phyloP scores from a whole-genome alignment of 2,113 vertebrate genomes.

The Perca fluviatilis region DNA sequence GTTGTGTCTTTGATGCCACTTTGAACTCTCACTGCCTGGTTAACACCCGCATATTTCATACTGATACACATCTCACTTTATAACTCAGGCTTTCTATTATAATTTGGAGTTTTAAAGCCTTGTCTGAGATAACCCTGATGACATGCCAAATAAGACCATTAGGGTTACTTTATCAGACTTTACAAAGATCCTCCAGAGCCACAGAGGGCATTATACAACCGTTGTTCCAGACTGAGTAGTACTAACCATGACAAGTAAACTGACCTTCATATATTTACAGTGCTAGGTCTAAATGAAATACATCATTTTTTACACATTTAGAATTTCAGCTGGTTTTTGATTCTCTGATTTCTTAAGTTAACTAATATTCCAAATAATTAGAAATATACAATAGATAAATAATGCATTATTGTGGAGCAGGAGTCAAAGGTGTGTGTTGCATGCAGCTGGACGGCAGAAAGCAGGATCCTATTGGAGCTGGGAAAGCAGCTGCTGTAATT shows the following conservation, averaged over 20 bases:
- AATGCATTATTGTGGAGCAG: background rate
- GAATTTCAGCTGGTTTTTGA: background rate
- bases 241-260: background rate
- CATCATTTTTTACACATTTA: background rate
- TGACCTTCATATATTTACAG: too few relatives aligned
- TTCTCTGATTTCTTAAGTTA: background rate
- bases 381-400: slow-evolving; percentile 4
- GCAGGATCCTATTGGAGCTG: slow-evolving; percentile 12
- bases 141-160: too few relatives aligned
- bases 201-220: too few relatives aligned
- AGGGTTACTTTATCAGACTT: too few relatives aligned
- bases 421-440: slow-evolving; percentile 23
- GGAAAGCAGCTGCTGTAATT: slow-evolving; percentile 72
- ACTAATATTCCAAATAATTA: background rate
- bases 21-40: too few relatives aligned
- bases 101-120: too few relatives aligned
- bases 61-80: too few relatives aligned
- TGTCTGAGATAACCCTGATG: too few relatives aligned
- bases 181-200: too few relatives aligned
- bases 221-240: background rate
- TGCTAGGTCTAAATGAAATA: background rate
- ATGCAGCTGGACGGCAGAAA: slow-evolving; percentile 43
- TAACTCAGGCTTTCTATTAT: too few relatives aligned
- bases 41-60: too few relatives aligned
- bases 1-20: too few relatives aligned